Evolutionary conservation across 2,797 vertebrate genomes (phyloP), one percentile per base, ranked within the genome.

Genomic region (Fratercula arctica): DNA sequence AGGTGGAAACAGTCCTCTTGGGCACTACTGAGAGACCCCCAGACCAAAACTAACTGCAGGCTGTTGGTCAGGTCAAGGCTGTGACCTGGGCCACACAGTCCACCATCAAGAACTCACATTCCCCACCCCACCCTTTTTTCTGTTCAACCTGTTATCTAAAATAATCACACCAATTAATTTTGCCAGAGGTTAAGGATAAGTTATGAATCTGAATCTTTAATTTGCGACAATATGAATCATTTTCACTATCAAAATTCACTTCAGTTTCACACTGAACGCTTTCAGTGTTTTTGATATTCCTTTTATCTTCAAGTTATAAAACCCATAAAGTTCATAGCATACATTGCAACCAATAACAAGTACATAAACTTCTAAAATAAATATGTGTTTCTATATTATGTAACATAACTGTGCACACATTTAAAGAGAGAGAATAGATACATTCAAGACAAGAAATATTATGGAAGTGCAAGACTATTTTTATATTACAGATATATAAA

Each of bases 61-160:
- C 19, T 68, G 16, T 37, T 10, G 2, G 6, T 68, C 18, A 75
- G 66, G 46, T 77, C 67, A 70, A 82, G 92, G 39, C 3, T 2
- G 5, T 69, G 59, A 69, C 33, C 33, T 66, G 17, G 15, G 9
- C 21, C 50, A 61, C 0, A 0, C 5, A 81, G 23, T 8, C 16
- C 24, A 64, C 66, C 16, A 35, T 33, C 28, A 76, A 72, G 19
- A 45, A 79, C 6, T 37, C 39, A 48, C 12, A 25, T 25, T 50
- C 20, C 4, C 7, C 28, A 39, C 7, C 5, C 6, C 10, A 20
- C 4, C 5, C 3, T 45, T 46, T 61, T 39, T 77, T 54, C 37
- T 39, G 8, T 43, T 68, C 28, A 57, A 3, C 16, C 6, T 63
- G 8, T 79, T 35, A 37, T 12, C 43, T 56, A 70, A 91, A 90